Percentiles rank a stretch among this genome's conserved stretches.
phyloP scores from a whole-genome alignment of 2,113 vertebrate species.

The Arvicanthis niloticus region DNA sequence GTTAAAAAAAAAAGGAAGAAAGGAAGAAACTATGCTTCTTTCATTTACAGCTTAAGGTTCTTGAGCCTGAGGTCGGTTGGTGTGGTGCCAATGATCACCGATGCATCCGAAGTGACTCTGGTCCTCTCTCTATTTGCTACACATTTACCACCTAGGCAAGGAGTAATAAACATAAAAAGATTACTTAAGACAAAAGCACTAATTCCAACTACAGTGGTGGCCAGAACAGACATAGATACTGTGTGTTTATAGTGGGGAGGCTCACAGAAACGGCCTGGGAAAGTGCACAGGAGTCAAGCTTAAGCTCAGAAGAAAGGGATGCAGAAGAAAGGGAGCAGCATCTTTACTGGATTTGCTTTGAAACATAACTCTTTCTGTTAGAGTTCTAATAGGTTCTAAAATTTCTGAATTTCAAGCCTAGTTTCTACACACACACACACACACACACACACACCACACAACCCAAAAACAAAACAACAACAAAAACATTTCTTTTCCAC shows the following conservation, averaged over 20 bases:
- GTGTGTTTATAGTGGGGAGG: neutral
- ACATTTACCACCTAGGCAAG: neutral
- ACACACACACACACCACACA: no score
- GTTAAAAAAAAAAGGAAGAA: neutral
- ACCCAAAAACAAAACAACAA: neutral
- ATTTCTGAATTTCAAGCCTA: conserved; percentile 56
- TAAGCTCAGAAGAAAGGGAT: neutral
- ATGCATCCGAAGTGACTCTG: neutral
- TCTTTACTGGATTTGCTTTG: conserved; percentile 44
- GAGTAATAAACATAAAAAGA: neutral
- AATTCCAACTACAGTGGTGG: conserved; percentile 6
- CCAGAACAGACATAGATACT: neutral
- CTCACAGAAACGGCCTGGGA: neutral
- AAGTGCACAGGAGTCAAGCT: neutral
- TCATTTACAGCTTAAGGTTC: neutral
- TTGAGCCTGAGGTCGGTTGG: neutral
- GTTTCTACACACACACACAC: neutral
- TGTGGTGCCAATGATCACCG: neutral
- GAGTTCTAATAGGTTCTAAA: conserved; percentile 40
- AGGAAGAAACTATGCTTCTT: neutral
- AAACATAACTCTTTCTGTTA: conserved; percentile 27
- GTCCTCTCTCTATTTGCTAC: neutral
- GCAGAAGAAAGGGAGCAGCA: neutral
- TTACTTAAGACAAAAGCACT: neutral
- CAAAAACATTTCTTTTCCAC: neutral